Evolutionary conservation across 2,888 invertebrate species (phyloP).

Genomic region (Dioctria rufipes): DNA sequence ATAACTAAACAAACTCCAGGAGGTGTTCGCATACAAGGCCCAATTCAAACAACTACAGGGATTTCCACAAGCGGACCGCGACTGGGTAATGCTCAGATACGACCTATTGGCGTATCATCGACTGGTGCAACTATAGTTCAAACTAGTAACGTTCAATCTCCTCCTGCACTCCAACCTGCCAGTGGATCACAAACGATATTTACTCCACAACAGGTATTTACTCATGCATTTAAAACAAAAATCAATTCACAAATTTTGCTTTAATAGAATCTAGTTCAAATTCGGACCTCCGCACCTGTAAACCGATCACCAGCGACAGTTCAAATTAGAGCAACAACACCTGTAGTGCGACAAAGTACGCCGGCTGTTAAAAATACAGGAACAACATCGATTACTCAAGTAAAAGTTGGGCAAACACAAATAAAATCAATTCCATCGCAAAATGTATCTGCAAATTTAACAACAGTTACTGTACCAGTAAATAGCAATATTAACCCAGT

Average conservation of each 20-base stretch:
- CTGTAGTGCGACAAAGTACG: constrained; percentile 62
- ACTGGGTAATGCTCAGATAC: constrained; percentile 67
- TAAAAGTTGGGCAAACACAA: constrained; percentile 71
- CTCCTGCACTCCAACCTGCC: constrained; percentile 69
- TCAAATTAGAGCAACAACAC: constrained; percentile 67
- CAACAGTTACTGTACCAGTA: constrained; percentile 62
- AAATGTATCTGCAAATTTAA: constrained; percentile 44
- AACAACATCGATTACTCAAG: constrained; percentile 63
- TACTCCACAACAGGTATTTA: constrained; percentile 58
- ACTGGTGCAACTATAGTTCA: constrained; percentile 63
- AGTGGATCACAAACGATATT: constrained; percentile 58
- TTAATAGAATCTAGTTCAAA: constrained; percentile 69
- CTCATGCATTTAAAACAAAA: neutral
- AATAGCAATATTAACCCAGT: constrained; percentile 62
- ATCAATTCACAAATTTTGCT: neutral
- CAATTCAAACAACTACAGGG: constrained; percentile 60
- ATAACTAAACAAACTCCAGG: constrained; percentile 70
- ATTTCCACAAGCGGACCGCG: constrained; percentile 65
- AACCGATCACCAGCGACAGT: constrained; percentile 68
- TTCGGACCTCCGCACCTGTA: constrained; percentile 61
- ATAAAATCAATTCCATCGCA: constrained; percentile 67
- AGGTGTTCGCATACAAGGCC: constrained; percentile 68
- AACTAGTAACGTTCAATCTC: constrained; percentile 65
- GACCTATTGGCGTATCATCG: constrained; percentile 64
- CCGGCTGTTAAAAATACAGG: constrained; percentile 61